phyloP scores from a whole-genome alignment of 2,888 invertebrate species.

The Venusia cambrica region DNA sequence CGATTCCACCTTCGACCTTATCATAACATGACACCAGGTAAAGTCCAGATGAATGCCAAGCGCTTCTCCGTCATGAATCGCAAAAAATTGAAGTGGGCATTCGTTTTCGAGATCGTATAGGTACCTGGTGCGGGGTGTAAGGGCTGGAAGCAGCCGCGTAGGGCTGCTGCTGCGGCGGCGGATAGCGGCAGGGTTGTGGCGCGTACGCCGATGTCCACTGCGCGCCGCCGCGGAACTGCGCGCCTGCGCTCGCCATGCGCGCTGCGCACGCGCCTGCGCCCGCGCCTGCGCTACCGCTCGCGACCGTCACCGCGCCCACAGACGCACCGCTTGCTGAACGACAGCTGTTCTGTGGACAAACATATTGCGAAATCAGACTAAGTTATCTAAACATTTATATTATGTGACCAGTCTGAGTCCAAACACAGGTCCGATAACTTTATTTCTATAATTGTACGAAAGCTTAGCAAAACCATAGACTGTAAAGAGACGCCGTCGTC shows the following conservation, averaged over 20 bases:
- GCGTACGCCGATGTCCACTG: conserved; percentile 75
- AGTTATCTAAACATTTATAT: too few relatives aligned
- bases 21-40: too few relatives aligned
- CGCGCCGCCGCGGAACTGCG: conserved; percentile 76
- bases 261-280: conserved; percentile 77
- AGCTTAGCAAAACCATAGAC: too few relatives aligned
- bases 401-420: too few relatives aligned
- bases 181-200: conserved; percentile 77
- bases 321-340: conserved; percentile 65
- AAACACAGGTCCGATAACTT: too few relatives aligned
- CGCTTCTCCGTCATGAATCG: too few relatives aligned
- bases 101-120: background rate
- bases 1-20: too few relatives aligned
- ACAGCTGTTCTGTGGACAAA: conserved; percentile 66
- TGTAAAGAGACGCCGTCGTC: too few relatives aligned
- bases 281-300: conserved; percentile 73
- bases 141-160: conserved; percentile 70
- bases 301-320: conserved; percentile 76
- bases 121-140: conserved; percentile 72
- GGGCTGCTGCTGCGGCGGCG: conserved; percentile 73
- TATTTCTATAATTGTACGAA: too few relatives aligned
- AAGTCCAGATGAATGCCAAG: too few relatives aligned
- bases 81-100: background rate
- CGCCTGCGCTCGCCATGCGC: conserved; percentile 79
- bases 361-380: background rate